Evolutionary conservation across 2,113 vertebrate species (phyloP).

Genomic region (Nesogale talazaci): DNA sequence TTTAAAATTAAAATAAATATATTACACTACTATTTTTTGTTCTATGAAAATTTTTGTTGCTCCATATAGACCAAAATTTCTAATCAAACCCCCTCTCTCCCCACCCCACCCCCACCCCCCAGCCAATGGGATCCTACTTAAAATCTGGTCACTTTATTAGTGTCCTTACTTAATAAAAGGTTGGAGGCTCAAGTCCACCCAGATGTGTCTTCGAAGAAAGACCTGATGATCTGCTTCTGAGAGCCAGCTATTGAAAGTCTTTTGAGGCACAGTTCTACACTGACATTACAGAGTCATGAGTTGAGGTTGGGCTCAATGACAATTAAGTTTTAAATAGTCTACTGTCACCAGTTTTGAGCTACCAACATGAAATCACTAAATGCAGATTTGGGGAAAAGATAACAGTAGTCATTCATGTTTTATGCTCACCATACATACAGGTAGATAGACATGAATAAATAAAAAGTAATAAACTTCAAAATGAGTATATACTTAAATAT

Average conservation of each 20-base stretch:
- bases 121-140: no score
- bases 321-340: neutral
- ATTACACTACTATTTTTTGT: no score
- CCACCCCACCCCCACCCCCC: no score
- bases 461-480: no score
- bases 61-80: no score
- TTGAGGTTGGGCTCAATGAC: neutral
- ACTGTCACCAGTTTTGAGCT: neutral
- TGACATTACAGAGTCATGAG: neutral
- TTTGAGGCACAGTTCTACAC: neutral
- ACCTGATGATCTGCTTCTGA: neutral
- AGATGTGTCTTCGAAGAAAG: neutral
- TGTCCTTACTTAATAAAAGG: no score
- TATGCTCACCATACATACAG: neutral
- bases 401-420: neutral
- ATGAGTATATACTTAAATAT: no score
- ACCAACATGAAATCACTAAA: neutral
- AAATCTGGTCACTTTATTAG: no score
- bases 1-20: no score
- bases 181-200: neutral
- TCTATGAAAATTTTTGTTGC: no score
- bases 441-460: neutral
- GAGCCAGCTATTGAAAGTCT: neutral
- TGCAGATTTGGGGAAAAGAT: slow-evolving; percentile 21
- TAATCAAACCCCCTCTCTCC: no score